Evolutionary conservation across 1,140 invertebrate genomes (phyloP).

Genomic region (Anastrepha ludens): DNA sequence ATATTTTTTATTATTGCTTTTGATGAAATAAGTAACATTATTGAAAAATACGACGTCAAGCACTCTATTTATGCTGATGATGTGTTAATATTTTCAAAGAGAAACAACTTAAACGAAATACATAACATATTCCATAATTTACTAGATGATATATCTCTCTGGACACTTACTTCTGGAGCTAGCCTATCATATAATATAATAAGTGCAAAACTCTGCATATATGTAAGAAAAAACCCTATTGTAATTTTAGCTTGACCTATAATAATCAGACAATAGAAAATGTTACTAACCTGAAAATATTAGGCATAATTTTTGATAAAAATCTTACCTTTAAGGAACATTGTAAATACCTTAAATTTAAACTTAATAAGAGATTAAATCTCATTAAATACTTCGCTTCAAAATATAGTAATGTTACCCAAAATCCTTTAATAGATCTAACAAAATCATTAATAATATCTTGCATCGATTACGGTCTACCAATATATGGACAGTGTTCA

Average conservation of each 20-base stretch:
- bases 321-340: slow-evolving; percentile 45
- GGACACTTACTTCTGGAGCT: slow-evolving; percentile 14
- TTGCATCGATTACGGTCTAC: no score
- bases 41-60: background rate
- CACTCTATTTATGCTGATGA: slow-evolving; percentile 29
- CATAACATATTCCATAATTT: background rate
- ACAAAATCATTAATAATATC: background rate
- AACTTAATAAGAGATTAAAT: slow-evolving; percentile 17
- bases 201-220: slow-evolving; percentile 54
- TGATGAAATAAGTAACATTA: slow-evolving; percentile 17
- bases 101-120: background rate
- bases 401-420: slow-evolving; percentile 5
- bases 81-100: no score
- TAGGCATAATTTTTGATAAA: slow-evolving; percentile 28
- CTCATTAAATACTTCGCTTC: slow-evolving; percentile 49
- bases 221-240: slow-evolving; percentile 48
- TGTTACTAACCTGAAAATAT: slow-evolving; percentile 10
- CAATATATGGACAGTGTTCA: no score
- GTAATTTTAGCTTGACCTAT: background rate
- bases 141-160: background rate
- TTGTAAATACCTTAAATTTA: slow-evolving; percentile 27
- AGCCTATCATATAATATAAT: background rate
- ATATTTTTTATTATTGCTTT: slow-evolving; percentile 44
- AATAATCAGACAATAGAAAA: slow-evolving; percentile 21
- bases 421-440: slow-evolving; percentile 36